Conservation (phyloP, 2,888 invertebrate genomes). For the Cryptus armator region DNA sequence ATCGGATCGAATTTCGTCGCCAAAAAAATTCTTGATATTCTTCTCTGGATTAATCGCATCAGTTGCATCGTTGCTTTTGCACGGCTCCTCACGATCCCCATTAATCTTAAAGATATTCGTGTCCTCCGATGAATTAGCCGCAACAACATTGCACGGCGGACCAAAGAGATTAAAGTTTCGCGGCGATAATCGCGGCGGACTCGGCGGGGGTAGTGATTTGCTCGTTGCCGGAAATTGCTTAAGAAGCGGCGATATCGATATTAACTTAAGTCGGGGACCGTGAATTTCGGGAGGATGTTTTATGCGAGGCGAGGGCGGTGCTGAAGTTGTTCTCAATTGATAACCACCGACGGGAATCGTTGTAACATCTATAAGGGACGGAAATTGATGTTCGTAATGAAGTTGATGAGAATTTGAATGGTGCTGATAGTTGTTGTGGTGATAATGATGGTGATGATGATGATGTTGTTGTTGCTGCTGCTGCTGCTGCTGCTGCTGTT, state of each 20-base stretch:
- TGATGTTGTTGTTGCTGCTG: slow-evolving; percentile 34
- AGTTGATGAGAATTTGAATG: slow-evolving; percentile 25
- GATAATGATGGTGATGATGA: slow-evolving; percentile 42
- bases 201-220: slow-evolving; percentile 86
- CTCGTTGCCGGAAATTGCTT: slow-evolving; percentile 88
- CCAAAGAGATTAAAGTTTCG: slow-evolving; percentile 69
- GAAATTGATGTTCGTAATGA: slow-evolving; percentile 47
- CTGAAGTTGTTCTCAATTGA: slow-evolving; percentile 89
- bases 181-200: slow-evolving; percentile 81
- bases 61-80: background rate
- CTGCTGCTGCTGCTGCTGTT: slow-evolving; percentile 81
- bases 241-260: slow-evolving; percentile 86
- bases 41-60: background rate
- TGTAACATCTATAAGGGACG: slow-evolving; percentile 81
- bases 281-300: slow-evolving; percentile 90
- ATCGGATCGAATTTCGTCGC: background rate
- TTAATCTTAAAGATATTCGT: background rate
- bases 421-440: slow-evolving; percentile 29
- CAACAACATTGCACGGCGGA: slow-evolving; percentile 32
- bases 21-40: background rate
- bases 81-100: background rate
- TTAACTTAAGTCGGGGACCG: slow-evolving; percentile 89
- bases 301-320: slow-evolving; percentile 92
- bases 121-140: background rate
- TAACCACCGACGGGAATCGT: slow-evolving; percentile 88